phyloP scores from a whole-genome alignment of 2,113 vertebrate species.

The Carassius gibelio region DNA sequence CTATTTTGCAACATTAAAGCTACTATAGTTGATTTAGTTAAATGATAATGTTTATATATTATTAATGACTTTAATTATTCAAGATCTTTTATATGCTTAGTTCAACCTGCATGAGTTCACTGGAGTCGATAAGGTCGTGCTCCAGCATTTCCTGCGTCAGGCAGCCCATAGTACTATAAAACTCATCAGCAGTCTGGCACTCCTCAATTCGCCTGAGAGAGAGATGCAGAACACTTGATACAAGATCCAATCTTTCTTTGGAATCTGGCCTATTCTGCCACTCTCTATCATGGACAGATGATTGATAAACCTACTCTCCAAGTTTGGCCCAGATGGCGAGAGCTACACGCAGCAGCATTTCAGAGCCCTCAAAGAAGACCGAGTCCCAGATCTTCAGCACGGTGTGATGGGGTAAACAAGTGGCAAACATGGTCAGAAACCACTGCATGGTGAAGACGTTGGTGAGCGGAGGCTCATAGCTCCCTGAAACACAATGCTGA shows the following conservation, averaged over 20 bases:
- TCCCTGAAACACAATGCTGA: conserved; percentile 75
- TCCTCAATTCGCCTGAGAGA: conserved; percentile 85
- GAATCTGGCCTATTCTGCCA: not conserved
- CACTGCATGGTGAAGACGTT: conserved; percentile 99
- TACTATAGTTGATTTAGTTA: not conserved
- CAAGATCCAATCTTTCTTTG: not conserved
- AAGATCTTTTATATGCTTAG: not conserved
- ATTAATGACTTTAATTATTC: not conserved
- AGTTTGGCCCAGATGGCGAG: conserved; percentile 95
- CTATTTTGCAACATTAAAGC: not conserved
- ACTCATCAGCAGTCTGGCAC: conserved; percentile 94
- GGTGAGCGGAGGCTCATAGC: conserved; percentile 94
- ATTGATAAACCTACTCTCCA: conserved; percentile 84
- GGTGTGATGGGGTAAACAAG: conserved; percentile 92
- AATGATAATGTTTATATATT: not conserved
- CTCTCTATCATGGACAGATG: too few relatives aligned
- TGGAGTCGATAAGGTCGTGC: conserved; percentile 85
- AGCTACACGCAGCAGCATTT: conserved; percentile 91
- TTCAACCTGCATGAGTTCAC: conserved; percentile 94
- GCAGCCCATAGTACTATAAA: conserved; percentile 95
- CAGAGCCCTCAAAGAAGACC: conserved; percentile 96
- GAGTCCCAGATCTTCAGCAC: conserved; percentile 99
- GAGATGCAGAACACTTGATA: not conserved
- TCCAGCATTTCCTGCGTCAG: conserved; percentile 97
- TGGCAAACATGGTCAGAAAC: conserved; percentile 98